Evolutionary conservation across 2,113 vertebrate genomes (phyloP).

Genomic region (Lepus americanus): DNA sequence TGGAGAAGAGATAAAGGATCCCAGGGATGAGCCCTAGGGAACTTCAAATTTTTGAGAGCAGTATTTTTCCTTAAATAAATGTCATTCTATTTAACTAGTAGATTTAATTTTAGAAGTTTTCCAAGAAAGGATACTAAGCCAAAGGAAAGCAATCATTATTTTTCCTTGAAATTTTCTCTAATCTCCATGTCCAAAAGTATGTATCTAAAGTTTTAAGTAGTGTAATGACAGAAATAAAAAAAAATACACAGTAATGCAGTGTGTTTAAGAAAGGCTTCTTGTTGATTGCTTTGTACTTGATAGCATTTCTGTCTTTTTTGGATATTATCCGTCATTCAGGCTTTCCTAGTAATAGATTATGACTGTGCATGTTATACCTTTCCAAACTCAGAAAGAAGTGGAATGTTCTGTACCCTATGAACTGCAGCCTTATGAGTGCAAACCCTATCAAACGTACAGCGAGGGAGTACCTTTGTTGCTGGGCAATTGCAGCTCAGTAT

Average conservation of each 20-base stretch:
- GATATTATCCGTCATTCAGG: slow-evolving; percentile 17
- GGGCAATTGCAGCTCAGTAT: slow-evolving; percentile 45
- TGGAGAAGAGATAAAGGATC: slow-evolving; percentile 75
- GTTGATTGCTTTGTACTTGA: slow-evolving; percentile 13
- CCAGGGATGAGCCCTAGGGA: slow-evolving; percentile 74
- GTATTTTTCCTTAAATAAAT: slow-evolving; percentile 79
- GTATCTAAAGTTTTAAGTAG: slow-evolving; percentile 56
- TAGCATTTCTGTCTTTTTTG: slow-evolving; percentile 49
- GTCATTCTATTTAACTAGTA: slow-evolving; percentile 76
- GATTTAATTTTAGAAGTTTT: slow-evolving; percentile 79
- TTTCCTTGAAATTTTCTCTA: slow-evolving; percentile 69
- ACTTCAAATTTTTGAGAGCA: slow-evolving; percentile 78
- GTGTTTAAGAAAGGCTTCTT: slow-evolving; percentile 10
- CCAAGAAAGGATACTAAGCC: slow-evolving; percentile 49
- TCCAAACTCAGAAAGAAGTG: slow-evolving; percentile 2
- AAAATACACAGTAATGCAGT: slow-evolving; percentile 16
- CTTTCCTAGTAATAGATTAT: slow-evolving; percentile 38
- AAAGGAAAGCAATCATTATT: slow-evolving; percentile 68
- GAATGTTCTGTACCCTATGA: slow-evolving; percentile 39
- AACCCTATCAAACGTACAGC: slow-evolving; percentile 26
- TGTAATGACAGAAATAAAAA: slow-evolving; percentile 58
- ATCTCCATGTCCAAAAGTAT: slow-evolving; percentile 29
- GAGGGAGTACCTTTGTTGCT: slow-evolving; percentile 47
- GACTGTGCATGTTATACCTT: not conserved
- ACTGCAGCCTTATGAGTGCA: slow-evolving; percentile 38